A percentile compares a stretch with the other conserved stretches of the same genome.
These are phyloP conservation scores for Sminthurinus aureus DNA, from an alignment of 2,888 invertebrate species.

Conservation along the genomic window DNA sequence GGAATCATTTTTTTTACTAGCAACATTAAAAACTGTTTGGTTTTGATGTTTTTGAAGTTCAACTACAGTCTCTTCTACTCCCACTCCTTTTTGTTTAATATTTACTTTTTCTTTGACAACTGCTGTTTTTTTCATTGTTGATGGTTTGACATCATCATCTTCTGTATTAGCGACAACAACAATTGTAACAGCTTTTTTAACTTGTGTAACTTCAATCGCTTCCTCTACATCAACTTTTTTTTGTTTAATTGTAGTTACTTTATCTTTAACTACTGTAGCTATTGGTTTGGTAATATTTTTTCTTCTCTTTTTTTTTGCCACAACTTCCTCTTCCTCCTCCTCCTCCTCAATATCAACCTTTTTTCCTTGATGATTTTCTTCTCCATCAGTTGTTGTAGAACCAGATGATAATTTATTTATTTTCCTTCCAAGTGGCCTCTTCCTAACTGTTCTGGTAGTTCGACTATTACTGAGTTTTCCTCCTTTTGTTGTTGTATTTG, in stretches of 20 bases:
- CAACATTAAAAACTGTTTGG: too few relatives aligned
- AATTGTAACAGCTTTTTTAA: too few relatives aligned
- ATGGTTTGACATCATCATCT: too few relatives aligned
- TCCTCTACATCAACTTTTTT: slow-evolving; percentile 3
- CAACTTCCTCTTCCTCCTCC: slow-evolving; percentile 4
- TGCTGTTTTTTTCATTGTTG: neutral
- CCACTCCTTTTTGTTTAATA: neutral
- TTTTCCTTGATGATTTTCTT: neutral
- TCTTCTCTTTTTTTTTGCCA: neutral
- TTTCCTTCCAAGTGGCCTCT: neutral
- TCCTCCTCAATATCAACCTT: neutral
- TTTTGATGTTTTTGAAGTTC: neutral
- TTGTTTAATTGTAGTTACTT: neutral
- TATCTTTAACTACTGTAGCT: too few relatives aligned
- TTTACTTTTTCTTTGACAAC: neutral
- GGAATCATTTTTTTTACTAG: too few relatives aligned
- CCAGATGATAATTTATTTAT: neutral
- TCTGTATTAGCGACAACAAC: too few relatives aligned
- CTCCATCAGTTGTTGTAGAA: neutral
- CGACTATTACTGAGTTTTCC: neutral
- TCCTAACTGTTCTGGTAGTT: neutral
- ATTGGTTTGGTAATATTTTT: neutral
- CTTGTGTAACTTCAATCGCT: neutral
- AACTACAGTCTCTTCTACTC: neutral
- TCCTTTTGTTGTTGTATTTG: too few relatives aligned